Base-by-base conservation (phyloP, 2,888 invertebrate species). In the Ennomos quercinarius region DNA sequence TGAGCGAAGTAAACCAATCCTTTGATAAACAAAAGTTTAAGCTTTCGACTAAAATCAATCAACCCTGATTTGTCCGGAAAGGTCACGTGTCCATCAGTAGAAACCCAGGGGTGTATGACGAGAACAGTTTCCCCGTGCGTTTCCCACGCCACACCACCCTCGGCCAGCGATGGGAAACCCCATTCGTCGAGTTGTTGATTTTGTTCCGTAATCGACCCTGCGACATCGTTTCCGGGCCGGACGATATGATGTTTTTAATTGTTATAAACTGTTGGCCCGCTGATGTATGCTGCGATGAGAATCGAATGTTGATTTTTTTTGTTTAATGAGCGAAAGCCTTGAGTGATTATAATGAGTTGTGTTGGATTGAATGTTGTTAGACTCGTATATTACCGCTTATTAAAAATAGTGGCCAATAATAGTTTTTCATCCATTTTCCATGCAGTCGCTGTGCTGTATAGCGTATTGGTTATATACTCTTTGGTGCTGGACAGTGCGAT, bases 111-210 rank as follows among this genome's bases (percentile, higher is more conserved):
- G 46, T 60, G 87, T 83, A 73, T 82, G 84, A 67, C 87, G 91
- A 78, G 91, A 91, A 89, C 81, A 74, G 75, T 83, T 87, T 83
- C 84, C 88, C 79, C 76, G 68, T 66, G 52, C 65, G 81, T 80
- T 91, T 91, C 91, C 91, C 91, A 91, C 91, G 90, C 82, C 76
- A 74, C 78, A 74, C 78, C 81, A 86, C 74, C 67, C 61, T 38
- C 34, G 53, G 39, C 43, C 63, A 57, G 56, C 66, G 70, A 81
- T 81, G 83, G 83, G 89, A 89, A 89, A 85, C 84, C 85, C 77
- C 76, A 83, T 83, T 88, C 88, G 86, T 89, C 86, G 86, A 85
- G 84, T 88, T 89, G 87, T 89, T 87, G 87, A 85, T 86, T 89
- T 83, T 84, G 84, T 84, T 81, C 80, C 81, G 78, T 80, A 81